Conservation (phyloP, 1,140 invertebrate genomes). For the Zaprionus davidi region DNA sequence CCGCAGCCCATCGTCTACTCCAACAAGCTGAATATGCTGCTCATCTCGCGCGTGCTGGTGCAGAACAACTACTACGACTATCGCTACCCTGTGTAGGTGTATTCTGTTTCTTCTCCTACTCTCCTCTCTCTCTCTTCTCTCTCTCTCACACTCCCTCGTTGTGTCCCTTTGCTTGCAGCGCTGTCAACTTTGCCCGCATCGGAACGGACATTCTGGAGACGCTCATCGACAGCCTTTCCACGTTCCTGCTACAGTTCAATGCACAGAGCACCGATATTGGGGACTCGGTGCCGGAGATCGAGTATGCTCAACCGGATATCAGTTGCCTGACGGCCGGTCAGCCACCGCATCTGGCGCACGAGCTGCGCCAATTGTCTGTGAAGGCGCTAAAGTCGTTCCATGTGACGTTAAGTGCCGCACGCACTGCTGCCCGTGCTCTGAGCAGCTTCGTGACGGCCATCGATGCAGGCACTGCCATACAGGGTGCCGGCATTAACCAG, state of each 20-base stretch:
- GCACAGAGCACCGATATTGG: conserved; percentile 60
- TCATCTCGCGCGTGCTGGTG: conserved; percentile 63
- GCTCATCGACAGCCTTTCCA: conserved; percentile 70
- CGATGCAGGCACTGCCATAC: conserved; percentile 70
- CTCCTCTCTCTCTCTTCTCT: not conserved
- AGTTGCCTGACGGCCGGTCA: conserved; percentile 63
- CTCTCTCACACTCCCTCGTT: not conserved
- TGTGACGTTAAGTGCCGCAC: conserved; percentile 72
- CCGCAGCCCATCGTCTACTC: conserved; percentile 73
- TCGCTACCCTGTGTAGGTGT: conserved; percentile 76
- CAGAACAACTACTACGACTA: conserved; percentile 79
- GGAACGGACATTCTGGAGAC: conserved; percentile 77
- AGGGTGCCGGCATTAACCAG: conserved; percentile 71
- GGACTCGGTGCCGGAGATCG: conserved; percentile 54
- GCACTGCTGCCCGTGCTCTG: conserved; percentile 68
- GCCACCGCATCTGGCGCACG: conserved; percentile 53
- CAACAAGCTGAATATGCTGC: conserved; percentile 78
- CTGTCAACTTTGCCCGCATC: conserved; percentile 82
- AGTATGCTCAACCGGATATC: conserved; percentile 70
- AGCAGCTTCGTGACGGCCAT: conserved; percentile 72
- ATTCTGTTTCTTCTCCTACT: not conserved
- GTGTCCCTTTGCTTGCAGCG: conserved; percentile 41
- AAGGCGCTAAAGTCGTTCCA: conserved; percentile 73
- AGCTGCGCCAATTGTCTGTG: conserved; percentile 60
- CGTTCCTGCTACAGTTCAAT: conserved; percentile 78